Evolutionary conservation across 2,888 invertebrate species (phyloP).

Genomic region (Pachydiplax longipennis): DNA sequence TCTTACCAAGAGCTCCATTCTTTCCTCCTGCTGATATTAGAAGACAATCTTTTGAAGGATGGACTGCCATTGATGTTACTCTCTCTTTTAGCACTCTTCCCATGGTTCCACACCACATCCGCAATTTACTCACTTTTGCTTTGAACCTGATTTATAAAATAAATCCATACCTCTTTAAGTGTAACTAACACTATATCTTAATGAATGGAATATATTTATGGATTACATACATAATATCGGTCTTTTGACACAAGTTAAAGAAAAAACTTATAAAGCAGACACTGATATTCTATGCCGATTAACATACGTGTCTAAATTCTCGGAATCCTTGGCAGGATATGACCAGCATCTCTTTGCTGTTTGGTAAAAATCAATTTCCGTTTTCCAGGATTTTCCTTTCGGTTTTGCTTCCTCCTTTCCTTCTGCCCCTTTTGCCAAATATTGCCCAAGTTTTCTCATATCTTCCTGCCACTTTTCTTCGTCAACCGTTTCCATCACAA

Average conservation of each 20-base stretch:
- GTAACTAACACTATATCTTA: too few species aligned
- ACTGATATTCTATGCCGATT: neutral
- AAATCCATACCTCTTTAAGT: too few species aligned
- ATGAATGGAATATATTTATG: too few species aligned
- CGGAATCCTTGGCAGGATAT: neutral
- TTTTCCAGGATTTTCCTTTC: neutral
- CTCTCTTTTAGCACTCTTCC: conserved; percentile 57
- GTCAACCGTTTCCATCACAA: neutral
- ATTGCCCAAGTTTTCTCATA: neutral
- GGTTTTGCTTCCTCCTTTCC: neutral
- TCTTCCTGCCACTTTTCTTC: neutral
- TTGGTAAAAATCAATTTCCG: neutral
- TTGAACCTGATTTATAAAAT: neutral
- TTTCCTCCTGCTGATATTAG: conserved; percentile 58
- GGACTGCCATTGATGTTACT: conserved; percentile 58
- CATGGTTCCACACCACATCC: conserved; percentile 12
- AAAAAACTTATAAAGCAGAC: too few species aligned
- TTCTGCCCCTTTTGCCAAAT: neutral
- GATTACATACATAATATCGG: too few species aligned
- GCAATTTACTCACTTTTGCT: neutral
- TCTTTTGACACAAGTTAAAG: too few species aligned
- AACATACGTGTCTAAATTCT: neutral
- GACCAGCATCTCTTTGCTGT: neutral
- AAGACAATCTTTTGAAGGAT: conserved; percentile 56
- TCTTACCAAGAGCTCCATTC: conserved; percentile 56